phyloP scores from a whole-genome alignment of 2,797 vertebrate species.

The Taenioides sp. region DNA sequence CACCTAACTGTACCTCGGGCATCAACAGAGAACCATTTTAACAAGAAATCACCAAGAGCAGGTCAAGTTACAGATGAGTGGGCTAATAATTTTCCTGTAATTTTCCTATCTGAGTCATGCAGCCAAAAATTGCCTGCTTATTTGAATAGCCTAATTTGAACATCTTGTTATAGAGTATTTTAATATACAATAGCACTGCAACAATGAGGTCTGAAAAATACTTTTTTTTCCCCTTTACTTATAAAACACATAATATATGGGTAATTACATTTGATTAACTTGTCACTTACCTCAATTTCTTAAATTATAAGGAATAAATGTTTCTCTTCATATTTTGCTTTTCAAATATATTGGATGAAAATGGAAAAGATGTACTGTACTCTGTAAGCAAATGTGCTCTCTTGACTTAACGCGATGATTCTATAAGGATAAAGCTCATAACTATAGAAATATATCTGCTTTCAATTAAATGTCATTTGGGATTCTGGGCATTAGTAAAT shows the following conservation, averaged over 20 bases:
- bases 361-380: neutral
- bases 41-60: neutral
- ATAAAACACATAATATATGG: too few species aligned
- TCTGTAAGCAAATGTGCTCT: too few species aligned
- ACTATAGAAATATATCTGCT: neutral
- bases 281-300: neutral
- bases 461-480: too few species aligned
- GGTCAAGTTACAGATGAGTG: neutral
- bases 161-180: too few species aligned
- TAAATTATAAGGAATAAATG: neutral
- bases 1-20: constrained; percentile 72
- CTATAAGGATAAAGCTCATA: neutral
- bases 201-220: too few species aligned
- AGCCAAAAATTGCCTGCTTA: neutral
- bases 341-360: neutral
- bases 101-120: neutral
- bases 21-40: neutral
- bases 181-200: too few species aligned
- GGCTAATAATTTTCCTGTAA: neutral
- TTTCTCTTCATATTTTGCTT: neutral
- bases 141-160: neutral
- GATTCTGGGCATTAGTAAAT: neutral
- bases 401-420: neutral
- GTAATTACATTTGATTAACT: too few species aligned
- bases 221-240: too few species aligned